Percentiles rank a stretch among this genome's conserved stretches.
These are phyloP conservation scores for Drosophila phalerata DNA, from an alignment of 2,888 invertebrate species.

Conservation along the genomic window DNA sequence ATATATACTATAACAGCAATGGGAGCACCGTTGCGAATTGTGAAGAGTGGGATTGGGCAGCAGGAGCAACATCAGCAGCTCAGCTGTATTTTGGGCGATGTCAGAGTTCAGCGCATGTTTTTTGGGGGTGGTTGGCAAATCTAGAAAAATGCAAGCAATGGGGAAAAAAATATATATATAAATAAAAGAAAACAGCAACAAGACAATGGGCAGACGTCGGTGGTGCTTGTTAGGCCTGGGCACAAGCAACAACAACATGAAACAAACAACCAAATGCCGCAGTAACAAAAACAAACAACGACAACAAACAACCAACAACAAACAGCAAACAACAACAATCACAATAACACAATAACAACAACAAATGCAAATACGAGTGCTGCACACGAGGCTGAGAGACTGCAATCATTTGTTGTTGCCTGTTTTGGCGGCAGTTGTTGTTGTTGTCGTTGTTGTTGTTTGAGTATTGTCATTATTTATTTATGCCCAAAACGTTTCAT, in stretches of 20 bases:
- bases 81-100: constrained; percentile 48
- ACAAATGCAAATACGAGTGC: constrained; percentile 63
- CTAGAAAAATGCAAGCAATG: constrained; percentile 74
- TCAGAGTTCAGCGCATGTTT: constrained; percentile 80
- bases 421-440: constrained; percentile 63
- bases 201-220: constrained; percentile 79
- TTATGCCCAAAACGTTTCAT: constrained; percentile 82
- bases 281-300: constrained; percentile 50
- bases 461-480: constrained; percentile 78
- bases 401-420: constrained; percentile 77
- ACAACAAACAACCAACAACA: constrained; percentile 33
- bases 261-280: constrained; percentile 76
- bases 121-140: constrained; percentile 76
- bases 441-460: constrained; percentile 28
- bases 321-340: constrained; percentile 38
- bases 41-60: constrained; percentile 3
- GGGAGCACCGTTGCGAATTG: constrained; percentile 2
- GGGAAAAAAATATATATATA: constrained; percentile 26
- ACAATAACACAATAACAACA: constrained; percentile 44
- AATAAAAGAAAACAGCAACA: constrained; percentile 21
- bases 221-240: constrained; percentile 63
- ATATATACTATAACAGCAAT: constrained; percentile 13
- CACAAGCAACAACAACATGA: constrained; percentile 59
- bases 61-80: constrained; percentile 14
- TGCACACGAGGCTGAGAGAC: constrained; percentile 16